Evolutionary conservation across 2,888 invertebrate genomes (phyloP), one percentile per base, ranked within the genome.

Genomic region (Scelioninae gen. 1): DNA sequence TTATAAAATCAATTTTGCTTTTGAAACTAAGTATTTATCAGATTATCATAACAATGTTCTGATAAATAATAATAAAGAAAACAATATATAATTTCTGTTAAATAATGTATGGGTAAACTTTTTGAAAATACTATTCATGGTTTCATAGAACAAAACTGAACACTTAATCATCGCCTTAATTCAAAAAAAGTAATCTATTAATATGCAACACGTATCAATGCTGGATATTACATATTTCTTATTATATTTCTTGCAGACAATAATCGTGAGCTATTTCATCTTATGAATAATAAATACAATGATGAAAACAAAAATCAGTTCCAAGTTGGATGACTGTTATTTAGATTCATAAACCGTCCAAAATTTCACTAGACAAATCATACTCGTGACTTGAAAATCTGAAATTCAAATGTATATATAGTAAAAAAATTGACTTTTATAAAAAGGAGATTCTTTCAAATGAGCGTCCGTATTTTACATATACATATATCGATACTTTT

Each of bases 381-480:
- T 91, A 90, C 89, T 89, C 90, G 89, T 90, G 90, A 91, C 91
- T 91, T 90, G 90, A 88, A 90, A 91, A 90, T 91, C 88, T 89
- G 91, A 91, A 91, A 90, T 88, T 86, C 88, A 86, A 77, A 81
- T 77, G 78, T 65, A 58, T 78, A n/a, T n/a, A n/a, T n/a, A n/a
- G 72, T 69, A 78, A 81, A 82, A 86, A 78, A 82, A 69, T 65
- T 38, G 63, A 49, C 56, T 68, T 72, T 68, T 68, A 29, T 49
- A 34, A n/a, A n/a, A n/a, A n/a, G n/a, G n/a, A 47, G 56, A 65
- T 55, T 53, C 43, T 38, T 76, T 47, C 40, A 43, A 58, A 23
- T 11, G 45, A 43, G 34, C 23, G 45, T 47, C 11, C 31, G 32
- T 51, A 76, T 77, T 51, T 65, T 47, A 66, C 53, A 51, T 60